Conservation (phyloP, 1,140 invertebrate species). For the Drosophila trapezifrons region DNA sequence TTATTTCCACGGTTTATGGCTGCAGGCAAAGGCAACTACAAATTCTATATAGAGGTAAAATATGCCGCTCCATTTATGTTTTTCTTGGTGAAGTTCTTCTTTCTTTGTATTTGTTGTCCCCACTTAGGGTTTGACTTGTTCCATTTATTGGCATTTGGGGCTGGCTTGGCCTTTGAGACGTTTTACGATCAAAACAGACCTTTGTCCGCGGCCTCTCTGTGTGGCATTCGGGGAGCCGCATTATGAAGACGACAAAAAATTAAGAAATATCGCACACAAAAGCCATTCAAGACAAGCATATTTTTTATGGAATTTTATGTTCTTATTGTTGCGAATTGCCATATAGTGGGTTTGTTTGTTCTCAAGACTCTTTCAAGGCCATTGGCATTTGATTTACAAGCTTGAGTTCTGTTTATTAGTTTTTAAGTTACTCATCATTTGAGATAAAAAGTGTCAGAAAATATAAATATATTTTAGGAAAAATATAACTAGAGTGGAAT, state of each 20-base stretch:
- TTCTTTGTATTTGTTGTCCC: slow-evolving; percentile 8
- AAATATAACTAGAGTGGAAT: too few species aligned
- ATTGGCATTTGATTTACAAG: neutral
- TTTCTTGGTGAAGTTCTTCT: slow-evolving; percentile 8
- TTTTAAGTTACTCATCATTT: neutral
- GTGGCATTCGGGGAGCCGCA: slow-evolving; percentile 39
- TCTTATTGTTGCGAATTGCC: slow-evolving; percentile 25
- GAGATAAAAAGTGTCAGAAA: too few species aligned
- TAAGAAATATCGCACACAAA: slow-evolving; percentile 40
- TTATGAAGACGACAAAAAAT: slow-evolving; percentile 24
- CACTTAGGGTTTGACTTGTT: slow-evolving; percentile 20
- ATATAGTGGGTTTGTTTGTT: slow-evolving; percentile 11
- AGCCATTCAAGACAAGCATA: slow-evolving; percentile 27
- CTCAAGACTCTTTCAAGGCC: slow-evolving; percentile 17
- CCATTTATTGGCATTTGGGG: slow-evolving; percentile 67
- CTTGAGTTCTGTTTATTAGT: neutral
- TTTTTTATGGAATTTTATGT: slow-evolving; percentile 41
- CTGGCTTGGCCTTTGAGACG: slow-evolving; percentile 43
- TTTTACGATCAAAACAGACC: slow-evolving; percentile 53
- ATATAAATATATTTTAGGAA: neutral
- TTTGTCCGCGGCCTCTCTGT: slow-evolving; percentile 38
- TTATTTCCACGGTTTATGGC: slow-evolving; percentile 77
- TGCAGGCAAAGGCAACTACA: slow-evolving; percentile 37
- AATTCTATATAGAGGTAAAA: slow-evolving; percentile 66
- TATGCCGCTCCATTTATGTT: slow-evolving; percentile 73